These are phyloP conservation scores for Dromaius novaehollandiae DNA, from an alignment of 2,113 vertebrate species.

Conservation along the genomic window DNA sequence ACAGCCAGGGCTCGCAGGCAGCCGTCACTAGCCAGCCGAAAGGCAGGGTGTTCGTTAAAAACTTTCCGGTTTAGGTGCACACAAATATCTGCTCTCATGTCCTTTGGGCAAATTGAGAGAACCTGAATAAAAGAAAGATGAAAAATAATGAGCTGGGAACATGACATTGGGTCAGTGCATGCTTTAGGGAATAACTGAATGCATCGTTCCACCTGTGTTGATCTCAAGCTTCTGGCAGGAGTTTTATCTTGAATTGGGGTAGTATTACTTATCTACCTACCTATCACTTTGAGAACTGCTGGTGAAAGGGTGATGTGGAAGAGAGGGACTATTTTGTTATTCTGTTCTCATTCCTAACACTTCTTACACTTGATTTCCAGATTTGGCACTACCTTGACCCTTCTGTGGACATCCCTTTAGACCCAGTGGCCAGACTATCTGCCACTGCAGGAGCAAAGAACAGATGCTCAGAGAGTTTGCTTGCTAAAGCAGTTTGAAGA, in stretches of 20 bases:
- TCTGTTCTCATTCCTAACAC: neutral
- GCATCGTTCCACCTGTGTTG: fast-evolving
- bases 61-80: conserved; percentile 97
- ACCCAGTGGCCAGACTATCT: neutral
- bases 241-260: neutral
- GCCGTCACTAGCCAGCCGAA: conserved; percentile 93
- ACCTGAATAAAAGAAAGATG: conserved; percentile 76
- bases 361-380: neutral
- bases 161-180: fast-evolving
- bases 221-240: neutral
- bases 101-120: conserved; percentile 96
- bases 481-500: neutral
- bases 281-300: neutral
- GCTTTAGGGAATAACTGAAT: neutral
- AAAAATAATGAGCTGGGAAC: neutral
- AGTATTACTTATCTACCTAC: neutral
- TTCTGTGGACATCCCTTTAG: neutral
- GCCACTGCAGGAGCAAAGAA: neutral
- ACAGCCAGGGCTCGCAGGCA: conserved; percentile 94
- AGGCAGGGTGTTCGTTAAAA: conserved; percentile 96
- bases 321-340: neutral
- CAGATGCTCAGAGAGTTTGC: neutral
- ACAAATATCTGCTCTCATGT: conserved; percentile 97
- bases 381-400: neutral
- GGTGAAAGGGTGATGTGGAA: neutral